Percentiles rank a stretch among this genome's conserved stretches.
These are phyloP conservation scores for Tipula helvola DNA, from an alignment of 2,888 invertebrate species.

Conservation along the genomic window DNA sequence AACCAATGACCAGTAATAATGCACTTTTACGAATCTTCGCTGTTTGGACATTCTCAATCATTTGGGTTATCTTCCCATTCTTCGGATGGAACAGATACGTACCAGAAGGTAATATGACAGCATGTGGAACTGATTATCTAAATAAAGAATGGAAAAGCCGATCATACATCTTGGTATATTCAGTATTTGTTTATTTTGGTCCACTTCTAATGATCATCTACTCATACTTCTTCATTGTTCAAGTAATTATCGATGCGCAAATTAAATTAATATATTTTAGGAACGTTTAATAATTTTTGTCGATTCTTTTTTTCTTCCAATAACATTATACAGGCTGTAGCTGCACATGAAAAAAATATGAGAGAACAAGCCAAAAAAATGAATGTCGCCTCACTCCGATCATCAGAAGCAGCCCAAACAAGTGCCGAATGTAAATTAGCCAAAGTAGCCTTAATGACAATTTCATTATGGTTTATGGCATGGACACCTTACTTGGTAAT, in stretches of 20 bases:
- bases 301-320: not conserved
- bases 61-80: slow-evolving; percentile 45
- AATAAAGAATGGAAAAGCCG: slow-evolving; percentile 40
- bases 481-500: slow-evolving; percentile 52
- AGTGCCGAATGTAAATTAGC: slow-evolving; percentile 46
- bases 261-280: not conserved
- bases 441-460: slow-evolving; percentile 48
- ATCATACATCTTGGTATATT: slow-evolving; percentile 43
- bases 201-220: slow-evolving; percentile 44
- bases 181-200: slow-evolving; percentile 37
- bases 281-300: not conserved
- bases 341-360: slow-evolving; percentile 44
- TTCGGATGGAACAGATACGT: slow-evolving; percentile 54
- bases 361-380: slow-evolving; percentile 50
- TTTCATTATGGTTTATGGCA: slow-evolving; percentile 50
- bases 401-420: slow-evolving; percentile 38
- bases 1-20: slow-evolving; percentile 41
- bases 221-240: slow-evolving; percentile 49
- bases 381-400: slow-evolving; percentile 47
- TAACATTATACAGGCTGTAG: slow-evolving; percentile 35
- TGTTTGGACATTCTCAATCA: slow-evolving; percentile 42
- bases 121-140: slow-evolving; percentile 47
- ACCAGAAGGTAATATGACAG: slow-evolving; percentile 54
- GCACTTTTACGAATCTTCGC: slow-evolving; percentile 39
- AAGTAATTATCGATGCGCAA: slow-evolving; percentile 26